phyloP scores from a whole-genome alignment of 1,140 invertebrate species.

The Drosophila bifasciata region DNA sequence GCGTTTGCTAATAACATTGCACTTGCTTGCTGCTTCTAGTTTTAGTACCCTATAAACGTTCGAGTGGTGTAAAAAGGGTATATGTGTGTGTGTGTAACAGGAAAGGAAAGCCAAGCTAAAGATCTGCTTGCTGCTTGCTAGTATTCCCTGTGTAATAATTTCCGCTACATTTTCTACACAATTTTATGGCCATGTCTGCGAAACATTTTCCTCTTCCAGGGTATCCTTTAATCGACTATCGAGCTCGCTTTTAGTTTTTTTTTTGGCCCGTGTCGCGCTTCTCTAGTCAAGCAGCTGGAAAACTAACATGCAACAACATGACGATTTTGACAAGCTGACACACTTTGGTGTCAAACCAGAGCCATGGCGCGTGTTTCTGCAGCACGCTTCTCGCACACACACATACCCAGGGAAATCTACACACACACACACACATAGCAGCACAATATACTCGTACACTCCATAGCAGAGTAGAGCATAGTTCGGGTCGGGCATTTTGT shows the following conservation, averaged over 20 bases:
- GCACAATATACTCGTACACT: constrained; percentile 20
- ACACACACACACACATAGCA: constrained; percentile 14
- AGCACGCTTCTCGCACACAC: background rate
- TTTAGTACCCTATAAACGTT: background rate
- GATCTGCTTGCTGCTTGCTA: too few species aligned
- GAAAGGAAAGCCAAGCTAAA: too few species aligned
- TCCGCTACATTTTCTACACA: too few species aligned
- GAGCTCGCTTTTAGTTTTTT: background rate
- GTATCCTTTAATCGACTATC: too few species aligned
- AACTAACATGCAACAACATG: constrained; percentile 78
- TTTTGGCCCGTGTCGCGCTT: constrained; percentile 35
- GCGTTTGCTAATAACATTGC: constrained; percentile 58
- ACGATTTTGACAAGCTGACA: constrained; percentile 81
- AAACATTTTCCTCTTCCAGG: too few species aligned
- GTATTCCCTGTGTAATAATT: too few species aligned
- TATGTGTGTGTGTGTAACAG: too few species aligned
- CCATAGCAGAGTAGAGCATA: constrained; percentile 7
- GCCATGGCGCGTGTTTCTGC: constrained; percentile 45
- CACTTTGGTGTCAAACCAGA: constrained; percentile 76
- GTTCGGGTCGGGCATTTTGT: constrained; percentile 54
- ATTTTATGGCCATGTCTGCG: too few species aligned
- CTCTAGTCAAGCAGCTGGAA: constrained; percentile 71
- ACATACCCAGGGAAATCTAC: background rate
- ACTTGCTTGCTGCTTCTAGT: constrained; percentile 16
- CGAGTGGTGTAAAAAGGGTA: too few species aligned